Evolutionary conservation across 1,140 invertebrate species (phyloP).

Genomic region (Hycleus phaleratus): DNA sequence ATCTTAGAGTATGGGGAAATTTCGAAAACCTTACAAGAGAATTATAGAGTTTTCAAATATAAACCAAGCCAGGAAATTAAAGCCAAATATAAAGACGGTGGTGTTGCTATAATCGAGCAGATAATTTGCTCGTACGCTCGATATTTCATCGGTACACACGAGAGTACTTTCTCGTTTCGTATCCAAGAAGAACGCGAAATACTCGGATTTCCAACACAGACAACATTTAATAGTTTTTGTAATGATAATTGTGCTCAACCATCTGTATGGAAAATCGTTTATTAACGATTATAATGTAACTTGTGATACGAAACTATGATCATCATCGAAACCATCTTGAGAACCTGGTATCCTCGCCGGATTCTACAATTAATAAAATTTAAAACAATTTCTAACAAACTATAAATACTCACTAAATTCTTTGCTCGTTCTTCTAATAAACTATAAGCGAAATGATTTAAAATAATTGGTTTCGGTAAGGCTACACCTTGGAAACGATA

Average conservation of each 20-base stretch:
- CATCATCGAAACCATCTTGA: conserved; percentile 33
- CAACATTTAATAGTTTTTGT: conserved; percentile 89
- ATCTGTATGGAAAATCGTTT: conserved; percentile 46
- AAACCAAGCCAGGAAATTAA: conserved; percentile 6
- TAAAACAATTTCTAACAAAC: conserved; percentile 1
- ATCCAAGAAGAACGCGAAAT: conserved; percentile 98
- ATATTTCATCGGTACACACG: conserved; percentile 84
- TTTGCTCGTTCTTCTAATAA: conserved; percentile 66
- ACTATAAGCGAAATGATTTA: conserved; percentile 77
- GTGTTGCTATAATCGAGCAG: conserved; percentile 91
- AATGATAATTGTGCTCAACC: conserved; percentile 43
- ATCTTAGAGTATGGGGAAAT: background rate
- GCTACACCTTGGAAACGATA: conserved; percentile 87
- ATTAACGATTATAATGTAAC: conserved; percentile 31
- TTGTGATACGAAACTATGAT: conserved; percentile 36
- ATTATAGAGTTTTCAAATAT: background rate
- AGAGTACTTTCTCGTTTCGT: conserved; percentile 92
- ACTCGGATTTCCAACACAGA: conserved; percentile 68
- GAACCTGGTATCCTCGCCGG: conserved; percentile 33
- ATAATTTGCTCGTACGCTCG: conserved; percentile 85
- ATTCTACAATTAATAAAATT: conserved; percentile 34
- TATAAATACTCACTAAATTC: conserved; percentile 52
- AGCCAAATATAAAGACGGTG: conserved; percentile 58
- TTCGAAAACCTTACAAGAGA: background rate
- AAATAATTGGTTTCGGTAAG: conserved; percentile 62